These are phyloP conservation scores for Suillia variegata DNA, from an alignment of 2,888 invertebrate species.

Conservation along the genomic window DNA sequence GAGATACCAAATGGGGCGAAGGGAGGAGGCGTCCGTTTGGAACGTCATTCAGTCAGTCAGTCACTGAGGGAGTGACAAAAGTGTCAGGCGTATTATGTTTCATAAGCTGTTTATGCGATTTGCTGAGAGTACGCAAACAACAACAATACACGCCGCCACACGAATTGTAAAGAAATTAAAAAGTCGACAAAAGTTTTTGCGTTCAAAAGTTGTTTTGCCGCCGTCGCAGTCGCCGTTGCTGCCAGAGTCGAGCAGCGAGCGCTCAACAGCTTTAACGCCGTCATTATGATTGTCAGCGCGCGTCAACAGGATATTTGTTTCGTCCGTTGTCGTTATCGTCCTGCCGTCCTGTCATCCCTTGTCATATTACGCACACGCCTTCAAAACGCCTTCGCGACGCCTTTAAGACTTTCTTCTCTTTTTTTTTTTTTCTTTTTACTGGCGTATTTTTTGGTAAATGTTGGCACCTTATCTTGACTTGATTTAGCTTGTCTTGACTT, in stretches of 20 bases:
- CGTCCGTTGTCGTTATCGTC: neutral
- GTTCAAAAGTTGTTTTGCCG: neutral
- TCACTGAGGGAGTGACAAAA: too few species aligned
- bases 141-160: neutral
- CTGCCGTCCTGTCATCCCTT: neutral
- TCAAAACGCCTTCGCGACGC: neutral
- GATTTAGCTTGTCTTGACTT: too few species aligned
- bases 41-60: too few species aligned
- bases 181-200: conserved; percentile 11
- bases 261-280: conserved; percentile 1
- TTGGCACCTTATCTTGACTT: neutral
- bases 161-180: conserved; percentile 22
- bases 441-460: neutral
- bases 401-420: neutral
- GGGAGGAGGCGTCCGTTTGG: too few species aligned
- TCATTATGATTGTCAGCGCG: conserved; percentile 1
- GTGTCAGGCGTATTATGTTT: conserved; percentile 20
- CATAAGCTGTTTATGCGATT: conserved; percentile 26
- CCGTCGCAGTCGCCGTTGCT: too few species aligned
- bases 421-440: neutral
- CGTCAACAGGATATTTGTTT: neutral
- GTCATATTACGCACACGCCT: neutral
- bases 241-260: too few species aligned
- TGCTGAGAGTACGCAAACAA: neutral
- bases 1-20: neutral